Conservation (phyloP, 2,113 vertebrate species). For the Pachycephala philippinensis region DNA sequence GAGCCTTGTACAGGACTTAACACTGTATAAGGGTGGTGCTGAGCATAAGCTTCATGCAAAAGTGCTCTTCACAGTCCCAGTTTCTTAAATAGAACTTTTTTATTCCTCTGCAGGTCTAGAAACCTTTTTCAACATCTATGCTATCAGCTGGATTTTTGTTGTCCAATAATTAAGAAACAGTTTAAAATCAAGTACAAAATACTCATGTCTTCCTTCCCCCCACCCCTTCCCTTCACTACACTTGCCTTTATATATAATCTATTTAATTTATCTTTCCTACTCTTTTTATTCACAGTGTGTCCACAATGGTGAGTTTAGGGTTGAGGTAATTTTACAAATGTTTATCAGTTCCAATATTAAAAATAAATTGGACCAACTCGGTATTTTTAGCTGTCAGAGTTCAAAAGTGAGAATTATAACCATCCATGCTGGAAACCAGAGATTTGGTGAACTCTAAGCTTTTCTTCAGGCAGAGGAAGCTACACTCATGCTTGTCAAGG, state of each 20-base stretch:
- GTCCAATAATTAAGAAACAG: background rate
- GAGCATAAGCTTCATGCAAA: background rate
- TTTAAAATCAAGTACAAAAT: background rate
- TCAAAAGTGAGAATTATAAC: conserved; percentile 41
- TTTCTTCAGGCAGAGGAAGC: conserved; percentile 30
- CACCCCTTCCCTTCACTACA: fast-evolving
- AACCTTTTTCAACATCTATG: background rate
- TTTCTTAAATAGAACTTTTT: background rate
- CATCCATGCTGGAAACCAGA: background rate
- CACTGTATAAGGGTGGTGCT: background rate
- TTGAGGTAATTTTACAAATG: background rate
- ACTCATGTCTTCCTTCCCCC: background rate
- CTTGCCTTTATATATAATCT: background rate
- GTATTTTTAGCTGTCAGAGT: conserved; percentile 3
- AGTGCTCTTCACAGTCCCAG: background rate
- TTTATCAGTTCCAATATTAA: background rate
- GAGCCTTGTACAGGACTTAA: background rate
- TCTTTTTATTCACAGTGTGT: background rate
- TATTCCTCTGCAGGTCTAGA: background rate
- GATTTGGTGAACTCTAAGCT: conserved; percentile 32
- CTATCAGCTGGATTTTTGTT: background rate
- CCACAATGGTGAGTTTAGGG: background rate
- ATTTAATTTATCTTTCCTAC: background rate
- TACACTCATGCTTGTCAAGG: conserved; percentile 46
- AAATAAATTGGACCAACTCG: background rate